Conservation (phyloP, 2,797 vertebrate genomes). For the Poeciliopsis gracilis region DNA sequence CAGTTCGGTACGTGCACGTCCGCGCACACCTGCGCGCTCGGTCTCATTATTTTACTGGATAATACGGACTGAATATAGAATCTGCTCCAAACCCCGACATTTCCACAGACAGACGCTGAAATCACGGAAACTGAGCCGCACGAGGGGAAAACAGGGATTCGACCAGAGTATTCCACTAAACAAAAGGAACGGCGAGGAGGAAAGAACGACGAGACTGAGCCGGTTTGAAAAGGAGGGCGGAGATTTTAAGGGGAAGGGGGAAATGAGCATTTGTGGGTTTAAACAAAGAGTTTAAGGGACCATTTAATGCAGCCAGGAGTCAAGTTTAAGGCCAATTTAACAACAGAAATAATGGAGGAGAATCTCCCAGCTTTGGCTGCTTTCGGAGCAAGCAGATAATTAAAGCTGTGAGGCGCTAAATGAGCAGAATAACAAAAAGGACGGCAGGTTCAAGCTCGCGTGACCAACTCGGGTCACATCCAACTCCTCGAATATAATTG, state of each 20-base stretch:
- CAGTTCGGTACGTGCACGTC: neutral
- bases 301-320: conserved; percentile 20
- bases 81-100: neutral
- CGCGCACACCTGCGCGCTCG: conserved; percentile 8
- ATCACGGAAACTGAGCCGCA: conserved; percentile 3
- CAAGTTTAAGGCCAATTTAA: conserved; percentile 48
- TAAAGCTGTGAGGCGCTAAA: conserved; percentile 51
- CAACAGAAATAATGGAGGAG: conserved; percentile 35
- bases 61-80: neutral
- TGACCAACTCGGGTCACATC: conserved; percentile 34
- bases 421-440: conserved; percentile 37
- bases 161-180: conserved; percentile 1
- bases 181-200: neutral
- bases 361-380: conserved; percentile 11
- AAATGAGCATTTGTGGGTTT: conserved; percentile 8
- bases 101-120: neutral
- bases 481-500: conserved; percentile 23
- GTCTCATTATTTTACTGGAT: conserved; percentile 27
- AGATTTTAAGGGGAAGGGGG: neutral
- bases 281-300: conserved; percentile 26
- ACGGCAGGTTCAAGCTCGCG: conserved; percentile 23
- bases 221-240: neutral
- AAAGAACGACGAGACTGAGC: neutral
- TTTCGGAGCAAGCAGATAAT: conserved; percentile 32
- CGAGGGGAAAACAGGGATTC: conserved; percentile 7